Conservation (phyloP, 2,797 vertebrate species). For the Ctenopoma multispine region DNA sequence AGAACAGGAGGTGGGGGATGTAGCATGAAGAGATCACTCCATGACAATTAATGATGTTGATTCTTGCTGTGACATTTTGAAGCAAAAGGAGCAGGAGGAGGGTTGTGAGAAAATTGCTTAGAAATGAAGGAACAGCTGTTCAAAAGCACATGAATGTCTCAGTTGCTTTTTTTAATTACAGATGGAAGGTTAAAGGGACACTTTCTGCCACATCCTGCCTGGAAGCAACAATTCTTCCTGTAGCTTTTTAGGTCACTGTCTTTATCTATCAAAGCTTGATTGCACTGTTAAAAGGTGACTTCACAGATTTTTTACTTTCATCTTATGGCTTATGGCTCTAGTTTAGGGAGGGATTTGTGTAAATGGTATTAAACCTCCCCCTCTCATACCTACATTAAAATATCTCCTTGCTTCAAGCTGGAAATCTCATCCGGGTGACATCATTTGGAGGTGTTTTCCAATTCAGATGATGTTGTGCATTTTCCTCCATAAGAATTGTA, state of each 20-base stretch:
- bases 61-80: slow-evolving; percentile 44
- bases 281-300: neutral
- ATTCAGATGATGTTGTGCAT: too few relatives aligned
- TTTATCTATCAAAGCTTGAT: slow-evolving; percentile 15
- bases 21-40: slow-evolving; percentile 39
- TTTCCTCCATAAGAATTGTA: too few relatives aligned
- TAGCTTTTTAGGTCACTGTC: slow-evolving; percentile 36
- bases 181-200: slow-evolving; percentile 32
- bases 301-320: too few relatives aligned
- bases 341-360: too few relatives aligned
- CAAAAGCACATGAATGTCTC: slow-evolving; percentile 28
- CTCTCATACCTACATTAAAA: too few relatives aligned
- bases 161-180: slow-evolving; percentile 41
- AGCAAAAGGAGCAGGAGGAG: slow-evolving; percentile 18
- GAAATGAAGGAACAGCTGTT: slow-evolving; percentile 28
- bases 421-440: too few relatives aligned
- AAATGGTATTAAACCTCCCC: too few relatives aligned
- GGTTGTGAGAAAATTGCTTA: slow-evolving; percentile 12
- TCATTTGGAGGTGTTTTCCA: too few relatives aligned
- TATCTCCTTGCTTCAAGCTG: too few relatives aligned
- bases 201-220: slow-evolving; percentile 20
- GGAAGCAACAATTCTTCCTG: neutral
- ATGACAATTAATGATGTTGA: slow-evolving; percentile 53
- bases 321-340: too few relatives aligned
- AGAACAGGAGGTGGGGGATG: slow-evolving; percentile 29